phyloP scores from a whole-genome alignment of 30 jellyfish, hydroid and myxozoan genomes.

The Cassiopea andromeda region DNA sequence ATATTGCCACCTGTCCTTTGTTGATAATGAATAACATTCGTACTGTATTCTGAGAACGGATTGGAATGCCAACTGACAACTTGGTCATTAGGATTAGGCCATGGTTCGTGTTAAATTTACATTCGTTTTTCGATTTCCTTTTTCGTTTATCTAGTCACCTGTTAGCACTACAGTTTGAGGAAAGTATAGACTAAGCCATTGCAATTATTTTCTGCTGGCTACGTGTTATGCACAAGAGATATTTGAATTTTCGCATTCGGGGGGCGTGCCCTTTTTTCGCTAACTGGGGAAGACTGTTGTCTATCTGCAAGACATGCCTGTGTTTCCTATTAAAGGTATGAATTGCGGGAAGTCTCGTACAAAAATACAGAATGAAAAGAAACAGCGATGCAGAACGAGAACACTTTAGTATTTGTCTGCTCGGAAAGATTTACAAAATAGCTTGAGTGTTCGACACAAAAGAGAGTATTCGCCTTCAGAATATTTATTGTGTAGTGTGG shows the following conservation, averaged over 20 bases:
- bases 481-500: neutral
- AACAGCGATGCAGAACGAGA: slow-evolving; percentile 8
- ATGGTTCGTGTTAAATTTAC: no score
- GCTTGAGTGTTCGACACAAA: neutral
- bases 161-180: no score
- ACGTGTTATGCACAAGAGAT: neutral
- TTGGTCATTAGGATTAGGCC: no score
- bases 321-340: neutral
- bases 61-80: neutral
- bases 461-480: neutral
- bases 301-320: neutral
- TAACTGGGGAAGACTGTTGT: neutral
- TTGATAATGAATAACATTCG: neutral
- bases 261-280: neutral
- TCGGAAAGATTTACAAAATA: neutral
- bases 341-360: neutral
- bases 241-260: neutral
- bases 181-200: no score
- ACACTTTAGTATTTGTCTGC: neutral
- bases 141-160: no score
- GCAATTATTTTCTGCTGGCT: no score
- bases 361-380: neutral
- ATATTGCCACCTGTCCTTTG: slow-evolving; percentile 6
- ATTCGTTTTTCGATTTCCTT: no score
- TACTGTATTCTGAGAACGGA: neutral